Evolutionary conservation across 2,888 invertebrate species (phyloP).

Genomic region (Mimumesa dahlbomi): DNA sequence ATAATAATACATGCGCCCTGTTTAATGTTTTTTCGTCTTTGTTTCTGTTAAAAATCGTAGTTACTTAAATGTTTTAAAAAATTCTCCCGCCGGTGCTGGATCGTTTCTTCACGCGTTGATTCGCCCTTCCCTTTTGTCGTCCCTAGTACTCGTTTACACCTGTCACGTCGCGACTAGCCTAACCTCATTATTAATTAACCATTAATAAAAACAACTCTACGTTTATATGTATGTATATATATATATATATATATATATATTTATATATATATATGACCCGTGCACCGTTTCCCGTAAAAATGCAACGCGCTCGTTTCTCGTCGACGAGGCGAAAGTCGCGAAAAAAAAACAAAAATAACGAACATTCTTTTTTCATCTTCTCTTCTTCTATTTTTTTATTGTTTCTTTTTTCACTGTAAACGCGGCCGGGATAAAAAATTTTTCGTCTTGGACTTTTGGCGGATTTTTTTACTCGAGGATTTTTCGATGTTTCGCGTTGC

Average conservation of each 20-base stretch:
- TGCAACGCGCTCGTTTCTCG: slow-evolving; percentile 30
- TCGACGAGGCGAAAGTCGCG: slow-evolving; percentile 28
- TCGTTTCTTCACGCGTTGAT: slow-evolving; percentile 34
- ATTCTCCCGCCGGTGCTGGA: slow-evolving; percentile 63
- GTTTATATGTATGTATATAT: slow-evolving; percentile 41
- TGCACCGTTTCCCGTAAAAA: slow-evolving; percentile 36
- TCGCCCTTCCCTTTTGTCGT: slow-evolving; percentile 53
- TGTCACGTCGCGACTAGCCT: slow-evolving; percentile 70
- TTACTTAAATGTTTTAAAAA: slow-evolving; percentile 46
- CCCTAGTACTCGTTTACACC: slow-evolving; percentile 57
- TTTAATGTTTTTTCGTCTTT: slow-evolving; percentile 4
- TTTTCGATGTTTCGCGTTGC: slow-evolving; percentile 2
- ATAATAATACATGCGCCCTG: too few species aligned
- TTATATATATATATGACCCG: slow-evolving; percentile 43
- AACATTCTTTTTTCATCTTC: too few species aligned
- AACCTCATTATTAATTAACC: slow-evolving; percentile 66
- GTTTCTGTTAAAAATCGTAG: not conserved
- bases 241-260: too few species aligned
- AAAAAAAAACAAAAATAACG: slow-evolving; percentile 24
- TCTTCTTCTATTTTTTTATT: too few species aligned
- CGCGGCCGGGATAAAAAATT: too few species aligned
- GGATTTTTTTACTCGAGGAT: slow-evolving; percentile 1
- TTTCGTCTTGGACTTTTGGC: too few species aligned
- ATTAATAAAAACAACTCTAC: slow-evolving; percentile 62
- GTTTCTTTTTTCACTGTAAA: too few species aligned